These are phyloP conservation scores for Macrochelys suwanniensis DNA, from an alignment of 2,797 vertebrate species.

Conservation along the genomic window DNA sequence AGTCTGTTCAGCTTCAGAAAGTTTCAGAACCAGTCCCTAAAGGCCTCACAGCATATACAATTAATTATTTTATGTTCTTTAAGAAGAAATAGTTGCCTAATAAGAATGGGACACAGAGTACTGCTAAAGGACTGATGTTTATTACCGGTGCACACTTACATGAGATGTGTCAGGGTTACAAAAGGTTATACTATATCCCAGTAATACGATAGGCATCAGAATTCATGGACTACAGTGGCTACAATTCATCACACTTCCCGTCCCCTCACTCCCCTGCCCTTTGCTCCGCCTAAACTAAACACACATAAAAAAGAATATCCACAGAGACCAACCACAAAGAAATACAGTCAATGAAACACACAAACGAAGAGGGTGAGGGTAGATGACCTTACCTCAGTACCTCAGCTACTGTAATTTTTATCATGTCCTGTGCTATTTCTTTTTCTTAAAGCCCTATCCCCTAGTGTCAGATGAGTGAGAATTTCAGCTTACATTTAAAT, in stretches of 20 bases:
- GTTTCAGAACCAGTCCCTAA: background rate
- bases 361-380: background rate
- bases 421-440: background rate
- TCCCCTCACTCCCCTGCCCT: rapidly evolving
- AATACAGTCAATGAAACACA: background rate
- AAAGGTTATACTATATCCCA: background rate
- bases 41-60: background rate
- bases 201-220: background rate
- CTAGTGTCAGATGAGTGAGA: background rate
- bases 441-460: background rate
- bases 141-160: background rate
- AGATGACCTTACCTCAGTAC: background rate
- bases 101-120: background rate
- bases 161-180: rapidly evolving
- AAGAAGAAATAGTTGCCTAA: background rate
- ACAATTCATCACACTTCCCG: background rate
- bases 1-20: background rate
- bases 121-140: background rate
- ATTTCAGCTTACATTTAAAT: background rate
- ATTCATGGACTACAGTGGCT: background rate
- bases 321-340: background rate
- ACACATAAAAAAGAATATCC: background rate
- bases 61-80: background rate
- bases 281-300: background rate
- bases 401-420: background rate